phyloP scores from a whole-genome alignment of 1,140 invertebrate species.

The Philotrypesis tridentata region DNA sequence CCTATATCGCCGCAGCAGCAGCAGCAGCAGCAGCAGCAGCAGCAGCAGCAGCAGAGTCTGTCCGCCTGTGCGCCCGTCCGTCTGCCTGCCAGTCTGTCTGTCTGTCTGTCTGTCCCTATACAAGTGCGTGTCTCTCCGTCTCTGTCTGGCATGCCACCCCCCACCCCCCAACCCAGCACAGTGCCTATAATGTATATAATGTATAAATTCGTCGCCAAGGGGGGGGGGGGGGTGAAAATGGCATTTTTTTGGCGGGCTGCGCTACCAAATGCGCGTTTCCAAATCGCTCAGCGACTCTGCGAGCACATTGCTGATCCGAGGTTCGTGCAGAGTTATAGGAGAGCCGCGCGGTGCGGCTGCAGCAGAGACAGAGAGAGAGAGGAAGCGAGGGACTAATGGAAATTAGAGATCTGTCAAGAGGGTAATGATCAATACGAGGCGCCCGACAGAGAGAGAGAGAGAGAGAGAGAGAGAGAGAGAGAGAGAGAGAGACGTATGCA shows the following conservation, averaged over 20 bases:
- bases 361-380: too few relatives aligned
- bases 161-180: constrained; percentile 61
- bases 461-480: constrained; percentile 1
- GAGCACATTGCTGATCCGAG: too few relatives aligned
- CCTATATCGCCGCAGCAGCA: too few relatives aligned
- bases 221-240: constrained; percentile 58
- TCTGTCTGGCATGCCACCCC: constrained; percentile 52
- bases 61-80: background rate
- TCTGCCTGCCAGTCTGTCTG: background rate
- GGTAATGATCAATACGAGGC: constrained; percentile 72
- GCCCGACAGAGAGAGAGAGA: background rate
- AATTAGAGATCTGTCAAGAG: constrained; percentile 73
- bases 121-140: background rate
- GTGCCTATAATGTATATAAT: too few relatives aligned
- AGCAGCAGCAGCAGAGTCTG: too few relatives aligned
- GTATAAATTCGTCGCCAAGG: too few relatives aligned
- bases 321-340: too few relatives aligned
- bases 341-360: constrained; percentile 1
- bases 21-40: too few relatives aligned
- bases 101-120: background rate
- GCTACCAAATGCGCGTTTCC: too few relatives aligned
- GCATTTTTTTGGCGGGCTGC: constrained; percentile 69
- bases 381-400: constrained; percentile 57
- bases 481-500: background rate
- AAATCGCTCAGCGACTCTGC: too few relatives aligned